Evolutionary conservation across 1,140 invertebrate species (phyloP).

Genomic region (Belonocnema kinseyi): DNA sequence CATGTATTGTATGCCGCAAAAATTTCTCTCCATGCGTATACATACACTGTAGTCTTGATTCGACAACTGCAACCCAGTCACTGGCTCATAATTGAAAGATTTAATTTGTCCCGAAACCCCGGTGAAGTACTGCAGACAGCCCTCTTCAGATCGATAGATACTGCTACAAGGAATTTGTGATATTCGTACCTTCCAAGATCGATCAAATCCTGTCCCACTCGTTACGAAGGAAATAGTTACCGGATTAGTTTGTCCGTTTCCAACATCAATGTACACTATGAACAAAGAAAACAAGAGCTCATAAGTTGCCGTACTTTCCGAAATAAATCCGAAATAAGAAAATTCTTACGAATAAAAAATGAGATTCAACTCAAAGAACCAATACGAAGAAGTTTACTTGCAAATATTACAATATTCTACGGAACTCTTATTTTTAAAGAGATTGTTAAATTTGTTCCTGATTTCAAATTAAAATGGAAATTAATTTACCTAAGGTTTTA

Average conservation of each 20-base stretch:
- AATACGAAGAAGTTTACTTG: not conserved
- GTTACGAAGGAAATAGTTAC: slow-evolving; percentile 87
- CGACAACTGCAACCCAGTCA: slow-evolving; percentile 86
- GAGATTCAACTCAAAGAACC: not conserved
- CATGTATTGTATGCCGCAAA: slow-evolving; percentile 90
- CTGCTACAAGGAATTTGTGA: slow-evolving; percentile 86
- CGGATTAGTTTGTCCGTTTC: slow-evolving; percentile 83
- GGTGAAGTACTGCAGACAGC: slow-evolving; percentile 89
- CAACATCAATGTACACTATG: slow-evolving; percentile 90
- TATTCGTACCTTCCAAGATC: slow-evolving; percentile 88
- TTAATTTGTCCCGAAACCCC: slow-evolving; percentile 86
- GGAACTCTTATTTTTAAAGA: no score
- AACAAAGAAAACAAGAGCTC: not conserved
- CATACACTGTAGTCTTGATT: slow-evolving; percentile 94
- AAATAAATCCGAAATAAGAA: no score
- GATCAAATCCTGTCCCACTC: slow-evolving; percentile 82
- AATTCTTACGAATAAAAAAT: no score
- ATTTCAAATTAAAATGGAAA: no score
- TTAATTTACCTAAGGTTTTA: no score
- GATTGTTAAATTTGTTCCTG: no score
- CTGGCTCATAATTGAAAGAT: slow-evolving; percentile 89
- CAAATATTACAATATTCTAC: not conserved
- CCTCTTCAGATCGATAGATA: slow-evolving; percentile 87
- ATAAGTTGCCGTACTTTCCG: no score
- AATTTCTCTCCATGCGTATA: slow-evolving; percentile 89